Percentiles rank a stretch among this genome's conserved stretches.
These are phyloP conservation scores for Coelopa frigida DNA, from an alignment of 1,140 invertebrate genomes.

Conservation along the genomic window DNA sequence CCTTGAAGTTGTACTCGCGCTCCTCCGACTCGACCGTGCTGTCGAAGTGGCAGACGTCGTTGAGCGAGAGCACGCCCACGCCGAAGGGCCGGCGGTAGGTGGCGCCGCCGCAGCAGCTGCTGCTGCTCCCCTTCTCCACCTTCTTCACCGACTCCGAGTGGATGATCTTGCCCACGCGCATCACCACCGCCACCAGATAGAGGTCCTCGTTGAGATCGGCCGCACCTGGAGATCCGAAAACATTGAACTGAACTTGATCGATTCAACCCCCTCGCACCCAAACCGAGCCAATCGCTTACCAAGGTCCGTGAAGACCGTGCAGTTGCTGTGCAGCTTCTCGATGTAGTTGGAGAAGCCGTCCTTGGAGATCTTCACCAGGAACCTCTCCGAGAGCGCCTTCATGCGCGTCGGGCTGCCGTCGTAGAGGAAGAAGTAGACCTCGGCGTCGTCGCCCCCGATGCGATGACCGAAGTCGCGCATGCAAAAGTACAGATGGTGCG, in stretches of 20 bases:
- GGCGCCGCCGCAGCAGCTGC: slow-evolving; percentile 29
- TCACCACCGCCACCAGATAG: slow-evolving; percentile 80
- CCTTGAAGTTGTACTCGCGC: slow-evolving; percentile 64
- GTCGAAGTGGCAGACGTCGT: slow-evolving; percentile 53
- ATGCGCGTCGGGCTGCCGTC: slow-evolving; percentile 58
- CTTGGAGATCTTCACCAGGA: slow-evolving; percentile 79
- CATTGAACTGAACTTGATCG: too few relatives aligned
- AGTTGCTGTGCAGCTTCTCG: slow-evolving; percentile 79
- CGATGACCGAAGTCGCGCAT: slow-evolving; percentile 82
- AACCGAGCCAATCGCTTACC: too few relatives aligned
- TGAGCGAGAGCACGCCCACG: slow-evolving; percentile 67
- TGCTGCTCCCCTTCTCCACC: slow-evolving; percentile 46
- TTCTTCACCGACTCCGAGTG: slow-evolving; percentile 68
- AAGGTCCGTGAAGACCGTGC: slow-evolving; percentile 73
- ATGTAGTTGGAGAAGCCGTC: slow-evolving; percentile 85
- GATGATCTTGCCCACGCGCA: slow-evolving; percentile 79
- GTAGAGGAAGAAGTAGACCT: slow-evolving; percentile 81
- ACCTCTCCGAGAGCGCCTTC: slow-evolving; percentile 74
- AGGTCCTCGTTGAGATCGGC: slow-evolving; percentile 74
- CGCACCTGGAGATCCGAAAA: slow-evolving; percentile 50
- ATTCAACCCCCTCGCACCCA: not conserved
- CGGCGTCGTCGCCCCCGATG: slow-evolving; percentile 79
- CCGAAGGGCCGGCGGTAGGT: slow-evolving; percentile 67
- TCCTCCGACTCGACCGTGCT: slow-evolving; percentile 55
- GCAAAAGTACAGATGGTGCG: slow-evolving; percentile 79